phyloP scores from a whole-genome alignment of 30 jellyfish, hydroid and myxozoan genomes.

The Pelagia noctiluca region DNA sequence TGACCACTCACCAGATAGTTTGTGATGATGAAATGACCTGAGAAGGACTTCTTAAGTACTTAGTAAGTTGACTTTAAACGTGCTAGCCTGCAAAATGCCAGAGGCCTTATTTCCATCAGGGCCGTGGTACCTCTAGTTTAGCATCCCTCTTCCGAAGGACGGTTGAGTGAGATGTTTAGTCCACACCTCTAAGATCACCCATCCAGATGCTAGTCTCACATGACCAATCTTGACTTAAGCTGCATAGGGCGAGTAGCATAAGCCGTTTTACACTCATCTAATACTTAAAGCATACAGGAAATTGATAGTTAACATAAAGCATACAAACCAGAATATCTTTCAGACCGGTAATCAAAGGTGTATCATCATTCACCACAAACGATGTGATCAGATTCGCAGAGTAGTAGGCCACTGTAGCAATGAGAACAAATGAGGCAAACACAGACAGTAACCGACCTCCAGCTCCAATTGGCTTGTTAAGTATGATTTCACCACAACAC shows the following conservation, averaged over 20 bases:
- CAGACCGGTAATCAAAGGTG: conserved; percentile 28
- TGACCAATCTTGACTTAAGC: neutral
- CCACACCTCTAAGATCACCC: neutral
- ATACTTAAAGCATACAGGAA: neutral
- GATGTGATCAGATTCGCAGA: conserved; percentile 68
- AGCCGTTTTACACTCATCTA: too few relatives aligned
- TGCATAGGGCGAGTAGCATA: neutral
- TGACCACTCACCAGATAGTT: too few relatives aligned
- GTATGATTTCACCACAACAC: conserved; percentile 60
- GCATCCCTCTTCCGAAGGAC: too few relatives aligned
- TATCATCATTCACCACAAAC: conserved; percentile 51
- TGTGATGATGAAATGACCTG: too few relatives aligned
- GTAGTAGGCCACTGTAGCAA: conserved; percentile 44
- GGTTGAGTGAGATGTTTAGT: neutral
- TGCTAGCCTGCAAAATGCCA: too few relatives aligned
- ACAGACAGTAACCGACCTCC: conserved; percentile 45
- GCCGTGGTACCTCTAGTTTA: too few relatives aligned
- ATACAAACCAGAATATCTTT: conserved; percentile 31
- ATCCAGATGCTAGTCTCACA: neutral
- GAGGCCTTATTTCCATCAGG: too few relatives aligned
- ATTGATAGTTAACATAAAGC: neutral
- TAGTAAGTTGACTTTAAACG: too few relatives aligned
- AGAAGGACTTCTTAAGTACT: too few relatives aligned
- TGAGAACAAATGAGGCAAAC: conserved; percentile 37
- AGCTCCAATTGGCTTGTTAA: conserved; percentile 34